phyloP scores from a whole-genome alignment of 2,797 vertebrate genomes.

The Moxostoma hubbsi region DNA sequence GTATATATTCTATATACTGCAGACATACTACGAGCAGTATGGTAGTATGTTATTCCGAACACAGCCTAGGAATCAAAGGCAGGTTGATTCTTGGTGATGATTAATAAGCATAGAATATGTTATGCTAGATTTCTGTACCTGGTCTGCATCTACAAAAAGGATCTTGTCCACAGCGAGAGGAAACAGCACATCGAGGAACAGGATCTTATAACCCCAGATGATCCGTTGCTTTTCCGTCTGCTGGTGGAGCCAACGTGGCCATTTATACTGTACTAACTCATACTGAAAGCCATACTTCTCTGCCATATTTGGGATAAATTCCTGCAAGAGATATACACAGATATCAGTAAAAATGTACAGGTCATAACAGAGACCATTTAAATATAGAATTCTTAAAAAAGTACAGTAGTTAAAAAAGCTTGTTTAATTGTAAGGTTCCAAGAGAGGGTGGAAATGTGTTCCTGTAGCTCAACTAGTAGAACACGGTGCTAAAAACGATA shows the following conservation, averaged over 20 bases:
- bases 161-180: constrained; percentile 95
- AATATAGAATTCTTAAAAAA: neutral
- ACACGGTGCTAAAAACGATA: too few species aligned
- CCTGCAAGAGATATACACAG: constrained; percentile 71
- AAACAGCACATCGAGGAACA: constrained; percentile 97
- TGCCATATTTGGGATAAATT: constrained; percentile 92
- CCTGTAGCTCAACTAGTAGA: too few species aligned
- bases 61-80: too few species aligned
- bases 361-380: neutral
- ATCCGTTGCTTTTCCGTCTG: constrained; percentile 96
- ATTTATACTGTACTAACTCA: constrained; percentile 94
- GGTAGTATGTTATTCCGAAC: too few species aligned
- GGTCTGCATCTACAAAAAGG: constrained; percentile 97
- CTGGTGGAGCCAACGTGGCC: constrained; percentile 95
- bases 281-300: constrained; percentile 88
- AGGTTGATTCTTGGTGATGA: too few species aligned
- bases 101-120: too few species aligned
- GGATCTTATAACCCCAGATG: constrained; percentile 98
- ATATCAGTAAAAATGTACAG: neutral
- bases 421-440: too few species aligned
- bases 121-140: constrained; percentile 74
- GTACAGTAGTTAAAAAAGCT: neutral
- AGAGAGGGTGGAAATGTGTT: too few species aligned
- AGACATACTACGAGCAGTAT: too few species aligned
- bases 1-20: too few species aligned